Conservation (phyloP, 2,888 invertebrate genomes). For the Heliconius ethilla region DNA sequence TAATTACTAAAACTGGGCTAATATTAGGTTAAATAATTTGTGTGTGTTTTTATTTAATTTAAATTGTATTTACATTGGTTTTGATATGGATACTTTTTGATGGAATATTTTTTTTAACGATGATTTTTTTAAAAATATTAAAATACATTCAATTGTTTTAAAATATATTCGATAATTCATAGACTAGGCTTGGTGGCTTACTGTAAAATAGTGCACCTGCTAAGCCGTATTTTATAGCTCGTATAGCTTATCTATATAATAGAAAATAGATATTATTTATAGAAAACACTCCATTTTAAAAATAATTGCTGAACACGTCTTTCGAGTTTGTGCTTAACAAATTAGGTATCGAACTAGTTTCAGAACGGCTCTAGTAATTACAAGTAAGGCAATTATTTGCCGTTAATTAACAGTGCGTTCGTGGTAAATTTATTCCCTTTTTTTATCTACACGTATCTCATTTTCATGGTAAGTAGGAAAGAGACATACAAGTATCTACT, state of each 20-base stretch:
- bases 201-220: not conserved
- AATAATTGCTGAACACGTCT: slow-evolving; percentile 22
- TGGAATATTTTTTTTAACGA: too few relatives aligned
- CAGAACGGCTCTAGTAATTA: slow-evolving; percentile 23
- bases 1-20: not conserved
- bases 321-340: slow-evolving; percentile 24
- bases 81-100: too few relatives aligned
- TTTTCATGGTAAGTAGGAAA: not conserved
- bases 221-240: not conserved
- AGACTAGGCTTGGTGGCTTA: too few relatives aligned
- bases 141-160: too few relatives aligned
- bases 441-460: not conserved
- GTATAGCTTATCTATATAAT: not conserved
- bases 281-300: slow-evolving; percentile 5
- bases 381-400: slow-evolving; percentile 13
- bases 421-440: slow-evolving; percentile 10
- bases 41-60: not conserved
- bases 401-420: slow-evolving; percentile 22
- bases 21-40: too few relatives aligned
- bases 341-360: slow-evolving; percentile 31
- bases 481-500: not conserved
- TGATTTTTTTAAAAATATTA: too few relatives aligned
- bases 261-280: slow-evolving; percentile 10
- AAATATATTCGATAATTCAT: too few relatives aligned
- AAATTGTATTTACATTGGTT: not conserved